Percentiles rank a stretch among this genome's conserved stretches.
phyloP scores from a whole-genome alignment of 2,888 invertebrate genomes.

The Harpagoxenus sublaevis region DNA sequence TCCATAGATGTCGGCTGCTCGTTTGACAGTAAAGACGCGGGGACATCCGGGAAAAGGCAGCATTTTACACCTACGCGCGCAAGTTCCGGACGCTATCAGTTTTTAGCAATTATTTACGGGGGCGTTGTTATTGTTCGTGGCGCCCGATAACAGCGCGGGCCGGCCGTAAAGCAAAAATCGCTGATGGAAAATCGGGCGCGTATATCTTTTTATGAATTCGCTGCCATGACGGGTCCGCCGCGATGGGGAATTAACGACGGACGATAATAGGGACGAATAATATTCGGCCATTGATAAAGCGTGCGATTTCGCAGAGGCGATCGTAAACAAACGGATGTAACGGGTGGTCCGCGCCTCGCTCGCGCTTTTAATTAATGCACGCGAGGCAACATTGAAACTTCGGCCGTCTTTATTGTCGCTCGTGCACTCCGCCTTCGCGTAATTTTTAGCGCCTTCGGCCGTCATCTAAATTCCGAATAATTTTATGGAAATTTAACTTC shows the following conservation, averaged over 20 bases:
- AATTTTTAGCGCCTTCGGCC: conserved; percentile 9
- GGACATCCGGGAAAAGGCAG: neutral
- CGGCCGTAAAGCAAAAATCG: conserved; percentile 35
- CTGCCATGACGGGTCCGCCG: conserved; percentile 25
- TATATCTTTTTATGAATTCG: conserved; percentile 55
- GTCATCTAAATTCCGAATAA: neutral
- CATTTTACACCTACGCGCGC: conserved; percentile 16
- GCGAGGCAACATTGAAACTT: neutral
- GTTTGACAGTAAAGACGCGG: neutral
- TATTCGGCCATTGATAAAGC: conserved; percentile 56
- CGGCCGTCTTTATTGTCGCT: conserved; percentile 25
- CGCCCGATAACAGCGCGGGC: conserved; percentile 33
- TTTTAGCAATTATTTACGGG: conserved; percentile 56
- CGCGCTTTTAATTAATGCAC: conserved; percentile 26
- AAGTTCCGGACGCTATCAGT: conserved; percentile 47
- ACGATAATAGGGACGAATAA: conserved; percentile 53
- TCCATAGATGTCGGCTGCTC: neutral
- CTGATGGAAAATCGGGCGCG: conserved; percentile 48
- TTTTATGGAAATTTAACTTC: conserved; percentile 12
- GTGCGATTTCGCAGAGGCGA: conserved; percentile 41
- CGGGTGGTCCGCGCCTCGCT: conserved; percentile 33
- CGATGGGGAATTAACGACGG: conserved; percentile 55
- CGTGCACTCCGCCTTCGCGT: neutral
- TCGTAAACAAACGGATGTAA: conserved; percentile 50
- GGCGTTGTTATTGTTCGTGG: conserved; percentile 43